Evolutionary conservation across 2,888 invertebrate species (phyloP), one percentile per base, ranked within the genome.

Genomic region (Pseudanteris insignis): DNA sequence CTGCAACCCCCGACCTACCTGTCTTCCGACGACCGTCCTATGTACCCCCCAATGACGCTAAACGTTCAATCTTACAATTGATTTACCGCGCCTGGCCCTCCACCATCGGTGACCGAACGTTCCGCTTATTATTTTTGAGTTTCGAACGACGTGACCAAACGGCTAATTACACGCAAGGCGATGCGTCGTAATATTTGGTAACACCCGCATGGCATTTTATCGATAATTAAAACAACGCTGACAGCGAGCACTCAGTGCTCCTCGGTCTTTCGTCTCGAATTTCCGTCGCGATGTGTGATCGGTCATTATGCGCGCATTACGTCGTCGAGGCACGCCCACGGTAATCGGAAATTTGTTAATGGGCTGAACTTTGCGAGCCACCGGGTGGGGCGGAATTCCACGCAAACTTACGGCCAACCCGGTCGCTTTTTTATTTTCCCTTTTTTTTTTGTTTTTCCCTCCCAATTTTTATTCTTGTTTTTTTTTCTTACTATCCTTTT

Each of bases 11-110:
- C 48, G 44, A 55, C 44, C 61, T 55, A 54, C 61, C 54, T 50
- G 54, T 54, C 54, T 61, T 61, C 54, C 60, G 59, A 51, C 37
- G 53, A 59, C 41, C 25, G 44, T 15, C 57, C 40, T n/a, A n/a
- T 55, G 10, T 21, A 26, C 32, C 8, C 21, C 29, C 14, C 51
- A 51, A 55, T 44, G 54, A 54, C 54, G 48, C 54, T 50, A 61
- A 61, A 61, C 48, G 60, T 61, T 48, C 54, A 54, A 54, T 61
- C 46, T 48, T 50, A 61, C 50, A 61, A 61, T 55, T 61, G 54
- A 61, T 61, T 61, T 55, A 61, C 54, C 11, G 47, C 48, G 36
- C 25, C 32, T 14, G 25, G 46, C 44, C 30, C 30, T 13, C 33
- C 57, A 13, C 57, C 37, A 37, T 28, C 41, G 53, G 38, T 63